These are phyloP conservation scores for Peribatodes rhomboidaria DNA, from an alignment of 2,888 invertebrate species.

Conservation along the genomic window DNA sequence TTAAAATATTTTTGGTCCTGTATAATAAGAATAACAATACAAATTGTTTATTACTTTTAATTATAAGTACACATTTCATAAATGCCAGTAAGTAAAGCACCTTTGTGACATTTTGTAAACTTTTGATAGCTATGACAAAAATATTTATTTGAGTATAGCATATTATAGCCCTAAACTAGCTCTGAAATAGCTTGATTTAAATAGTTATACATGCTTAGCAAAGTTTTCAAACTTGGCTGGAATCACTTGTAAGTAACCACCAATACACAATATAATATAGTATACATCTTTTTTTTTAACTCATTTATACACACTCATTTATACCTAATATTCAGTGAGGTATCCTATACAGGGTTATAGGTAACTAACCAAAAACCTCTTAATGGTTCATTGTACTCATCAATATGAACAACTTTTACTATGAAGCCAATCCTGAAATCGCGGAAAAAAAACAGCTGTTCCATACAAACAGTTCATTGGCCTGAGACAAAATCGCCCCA, in stretches of 20 bases:
- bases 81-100: not conserved
- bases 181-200: not conserved
- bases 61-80: constrained; percentile 1
- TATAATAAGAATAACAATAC: not conserved
- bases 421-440: too few relatives aligned
- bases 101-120: constrained; percentile 8
- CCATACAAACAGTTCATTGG: too few relatives aligned
- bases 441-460: too few relatives aligned
- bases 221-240: not conserved
- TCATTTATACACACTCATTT: not conserved
- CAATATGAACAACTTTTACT: too few relatives aligned
- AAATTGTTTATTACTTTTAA: not conserved
- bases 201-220: not conserved
- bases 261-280: too few relatives aligned
- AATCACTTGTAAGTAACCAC: not conserved
- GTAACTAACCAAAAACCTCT: too few relatives aligned
- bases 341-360: not conserved
- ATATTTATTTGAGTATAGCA: too few relatives aligned
- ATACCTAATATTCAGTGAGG: not conserved
- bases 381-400: too few relatives aligned
- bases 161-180: not conserved
- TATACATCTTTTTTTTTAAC: not conserved
- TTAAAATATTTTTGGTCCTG: constrained; percentile 17
- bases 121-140: not conserved
- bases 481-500: too few relatives aligned